Evolutionary conservation across 2,888 invertebrate genomes (phyloP).

Genomic region (Tinea trinotella): DNA sequence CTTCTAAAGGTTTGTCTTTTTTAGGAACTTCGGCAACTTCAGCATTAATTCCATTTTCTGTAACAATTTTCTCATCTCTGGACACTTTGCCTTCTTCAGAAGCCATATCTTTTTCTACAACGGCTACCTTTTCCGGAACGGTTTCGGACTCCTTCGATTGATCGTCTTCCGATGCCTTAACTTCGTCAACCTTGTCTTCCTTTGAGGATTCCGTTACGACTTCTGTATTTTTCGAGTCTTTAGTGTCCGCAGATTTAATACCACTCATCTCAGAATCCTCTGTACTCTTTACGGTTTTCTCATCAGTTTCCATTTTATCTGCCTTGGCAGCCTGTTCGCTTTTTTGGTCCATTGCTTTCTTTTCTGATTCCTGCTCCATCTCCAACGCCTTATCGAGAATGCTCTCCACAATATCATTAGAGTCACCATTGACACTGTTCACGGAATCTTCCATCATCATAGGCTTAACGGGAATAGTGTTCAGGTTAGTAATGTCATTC

Average conservation of each 20-base stretch:
- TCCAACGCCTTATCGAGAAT: constrained; percentile 55
- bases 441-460: constrained; percentile 33
- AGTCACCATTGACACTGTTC: constrained; percentile 42
- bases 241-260: constrained; percentile 17
- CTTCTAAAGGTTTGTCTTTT: neutral
- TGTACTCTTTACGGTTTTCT: constrained; percentile 26
- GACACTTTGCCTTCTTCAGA: constrained; percentile 18
- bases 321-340: constrained; percentile 29
- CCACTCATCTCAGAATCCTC: constrained; percentile 20
- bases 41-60: constrained; percentile 18
- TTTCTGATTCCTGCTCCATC: constrained; percentile 34
- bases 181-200: constrained; percentile 18
- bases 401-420: constrained; percentile 54
- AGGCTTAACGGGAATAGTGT: constrained; percentile 47
- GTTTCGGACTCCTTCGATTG: too few species aligned
- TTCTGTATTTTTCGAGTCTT: too few species aligned
- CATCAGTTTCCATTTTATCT: constrained; percentile 26
- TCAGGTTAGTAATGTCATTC: constrained; percentile 56
- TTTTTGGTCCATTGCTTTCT: neutral
- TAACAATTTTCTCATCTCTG: constrained; percentile 20
- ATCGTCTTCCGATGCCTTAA: too few species aligned
- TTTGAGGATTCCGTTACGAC: neutral
- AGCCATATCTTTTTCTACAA: neutral
- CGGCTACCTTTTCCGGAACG: constrained; percentile 4
- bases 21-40: too few species aligned